These are phyloP conservation scores for Oligia fasciuncula DNA, from an alignment of 2,888 invertebrate genomes.

Conservation along the genomic window DNA sequence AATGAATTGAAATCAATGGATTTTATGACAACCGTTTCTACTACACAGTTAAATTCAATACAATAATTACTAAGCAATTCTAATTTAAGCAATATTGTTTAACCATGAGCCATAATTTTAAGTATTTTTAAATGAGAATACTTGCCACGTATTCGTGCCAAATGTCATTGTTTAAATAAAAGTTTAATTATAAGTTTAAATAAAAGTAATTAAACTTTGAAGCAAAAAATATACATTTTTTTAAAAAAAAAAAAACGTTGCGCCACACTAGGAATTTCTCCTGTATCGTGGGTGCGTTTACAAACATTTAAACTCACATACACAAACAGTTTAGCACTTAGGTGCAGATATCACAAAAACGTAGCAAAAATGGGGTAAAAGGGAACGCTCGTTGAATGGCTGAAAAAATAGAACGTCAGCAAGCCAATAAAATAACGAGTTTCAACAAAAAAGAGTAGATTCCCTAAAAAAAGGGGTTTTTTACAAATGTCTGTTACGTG, in stretches of 20 bases:
- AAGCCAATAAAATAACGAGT: slow-evolving; percentile 70
- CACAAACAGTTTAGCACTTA: no score
- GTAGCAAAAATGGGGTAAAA: slow-evolving; percentile 46
- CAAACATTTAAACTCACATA: no score
- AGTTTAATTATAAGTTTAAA: slow-evolving; percentile 26
- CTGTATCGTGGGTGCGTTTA: no score
- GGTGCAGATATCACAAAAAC: slow-evolving; percentile 9
- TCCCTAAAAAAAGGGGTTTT: slow-evolving; percentile 68
- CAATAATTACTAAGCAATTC: neutral
- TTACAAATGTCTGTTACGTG: slow-evolving; percentile 78
- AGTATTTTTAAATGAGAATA: slow-evolving; percentile 26
- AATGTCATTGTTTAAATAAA: slow-evolving; percentile 28
- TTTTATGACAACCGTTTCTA: neutral
- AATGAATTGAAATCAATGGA: neutral
- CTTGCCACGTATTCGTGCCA: neutral
- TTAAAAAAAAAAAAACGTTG: no score
- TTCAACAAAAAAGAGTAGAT: slow-evolving; percentile 69
- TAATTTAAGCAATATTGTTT: slow-evolving; percentile 10
- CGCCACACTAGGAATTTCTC: no score
- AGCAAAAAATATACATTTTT: slow-evolving; percentile 29
- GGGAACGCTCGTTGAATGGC: slow-evolving; percentile 56
- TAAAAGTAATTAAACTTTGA: slow-evolving; percentile 47
- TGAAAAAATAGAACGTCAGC: slow-evolving; percentile 69
- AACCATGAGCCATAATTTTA: slow-evolving; percentile 9
- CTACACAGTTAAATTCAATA: neutral